These are phyloP conservation scores for Cettia cetti DNA, from an alignment of 2,113 vertebrate species.

Conservation along the genomic window DNA sequence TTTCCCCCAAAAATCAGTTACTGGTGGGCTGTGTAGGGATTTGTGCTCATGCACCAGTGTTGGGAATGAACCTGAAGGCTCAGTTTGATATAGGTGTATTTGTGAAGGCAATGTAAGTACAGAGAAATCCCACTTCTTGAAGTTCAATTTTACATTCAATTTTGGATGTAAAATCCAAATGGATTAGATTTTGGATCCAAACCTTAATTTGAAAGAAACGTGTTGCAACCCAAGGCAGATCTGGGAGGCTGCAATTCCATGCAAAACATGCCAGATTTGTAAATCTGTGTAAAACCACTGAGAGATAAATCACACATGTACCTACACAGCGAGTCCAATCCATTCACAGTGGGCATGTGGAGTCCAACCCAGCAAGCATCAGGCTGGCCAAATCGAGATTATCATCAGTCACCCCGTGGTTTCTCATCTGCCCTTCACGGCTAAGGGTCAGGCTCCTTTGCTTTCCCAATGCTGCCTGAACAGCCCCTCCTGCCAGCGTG, in stretches of 20 bases:
- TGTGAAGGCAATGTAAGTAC: background rate
- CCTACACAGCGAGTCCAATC: background rate
- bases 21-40: background rate
- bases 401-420: background rate
- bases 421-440: background rate
- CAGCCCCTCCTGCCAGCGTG: background rate
- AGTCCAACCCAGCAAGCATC: background rate
- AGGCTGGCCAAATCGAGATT: background rate
- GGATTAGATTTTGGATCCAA: background rate
- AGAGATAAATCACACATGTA: background rate
- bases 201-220: background rate
- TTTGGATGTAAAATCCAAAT: background rate
- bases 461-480: background rate
- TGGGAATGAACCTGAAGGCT: background rate
- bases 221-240: background rate
- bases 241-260: background rate
- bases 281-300: background rate
- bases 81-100: background rate
- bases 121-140: background rate
- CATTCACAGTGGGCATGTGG: slow-evolving; percentile 9
- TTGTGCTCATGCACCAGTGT: background rate
- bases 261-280: background rate
- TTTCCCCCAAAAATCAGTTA: background rate
- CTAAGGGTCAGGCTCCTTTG: background rate
- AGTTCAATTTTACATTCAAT: background rate